Evolutionary conservation across 2,888 invertebrate species (phyloP), one percentile per base, ranked within the genome.

Genomic region (Unio delphinus): DNA sequence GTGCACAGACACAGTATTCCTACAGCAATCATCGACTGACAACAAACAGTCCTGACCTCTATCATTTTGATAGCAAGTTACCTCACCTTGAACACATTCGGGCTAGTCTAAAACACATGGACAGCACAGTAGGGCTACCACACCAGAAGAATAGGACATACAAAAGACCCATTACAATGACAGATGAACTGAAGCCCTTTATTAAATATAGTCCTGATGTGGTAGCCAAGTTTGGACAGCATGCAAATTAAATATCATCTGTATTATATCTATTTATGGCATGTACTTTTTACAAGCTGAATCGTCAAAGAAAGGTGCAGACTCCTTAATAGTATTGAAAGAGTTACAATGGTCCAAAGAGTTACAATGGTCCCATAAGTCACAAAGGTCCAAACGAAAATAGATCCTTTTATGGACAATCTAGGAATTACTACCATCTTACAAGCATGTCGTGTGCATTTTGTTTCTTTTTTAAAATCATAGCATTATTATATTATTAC

Each of bases 81-180:
- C 86, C 87, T 28, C 84, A 86, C n/a, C 68, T 87, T 30, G 85
- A 87, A 65, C 85, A 86, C 60, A 70, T 86, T 17, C 74, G 83
- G 28, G 80, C 81, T 61, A 80, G 82, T 65, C 73, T 86, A n/a
- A 76, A 83, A 61, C 83, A 83, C 57, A 79, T 81, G 74, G 81
- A 84, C 68, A 69, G 57, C n/a, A 68, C 73, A 20, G 61, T 68
- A 15, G 67, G 71, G 18, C 69, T 70, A 26, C 61, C 66, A 7
- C 69, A 69, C 11, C 30, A 30, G 7, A 67, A 68, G 4, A 73
- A 69, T 34, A 56, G 63, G 11, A 56, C 71, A 7, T 77, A 77
- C 65, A 77, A 60, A 26, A 73, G 77, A 61, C 69, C 81, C 20
- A 69, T 78, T 30, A 77, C 79, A 11, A 64, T 79, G 17, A 78